Evolutionary conservation across 1,140 invertebrate genomes (phyloP).

Genomic region (Planococcus citri): DNA sequence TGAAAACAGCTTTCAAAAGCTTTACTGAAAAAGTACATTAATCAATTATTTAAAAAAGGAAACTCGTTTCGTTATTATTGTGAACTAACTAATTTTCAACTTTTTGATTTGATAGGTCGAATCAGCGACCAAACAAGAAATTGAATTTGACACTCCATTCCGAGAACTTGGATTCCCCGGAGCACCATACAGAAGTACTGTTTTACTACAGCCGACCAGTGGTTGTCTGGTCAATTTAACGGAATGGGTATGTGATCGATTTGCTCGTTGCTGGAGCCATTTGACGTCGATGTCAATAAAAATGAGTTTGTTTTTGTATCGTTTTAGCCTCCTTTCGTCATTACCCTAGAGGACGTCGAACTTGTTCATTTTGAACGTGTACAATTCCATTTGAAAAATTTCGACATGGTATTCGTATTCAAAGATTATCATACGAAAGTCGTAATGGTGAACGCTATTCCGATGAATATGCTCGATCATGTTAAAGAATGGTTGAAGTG

Average conservation of each 20-base stretch:
- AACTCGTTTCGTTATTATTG: too few species aligned
- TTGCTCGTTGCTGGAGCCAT: neutral
- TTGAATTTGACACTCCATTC: slow-evolving; percentile 98
- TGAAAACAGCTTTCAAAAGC: slow-evolving; percentile 95
- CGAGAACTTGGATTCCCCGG: slow-evolving; percentile 94
- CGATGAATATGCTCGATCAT: slow-evolving; percentile 97
- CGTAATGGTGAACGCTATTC: slow-evolving; percentile 93
- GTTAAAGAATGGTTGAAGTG: slow-evolving; percentile 99
- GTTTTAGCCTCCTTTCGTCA: slow-evolving; percentile 84
- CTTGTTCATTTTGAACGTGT: slow-evolving; percentile 98
- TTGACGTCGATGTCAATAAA: neutral
- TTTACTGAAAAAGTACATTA: slow-evolving; percentile 80
- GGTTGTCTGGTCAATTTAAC: slow-evolving; percentile 93
- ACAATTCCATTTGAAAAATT: slow-evolving; percentile 96
- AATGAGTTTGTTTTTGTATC: neutral
- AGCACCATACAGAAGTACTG: slow-evolving; percentile 92
- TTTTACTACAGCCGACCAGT: slow-evolving; percentile 91
- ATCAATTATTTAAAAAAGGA: too few species aligned
- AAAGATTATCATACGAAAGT: slow-evolving; percentile 94
- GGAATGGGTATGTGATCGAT: slow-evolving; percentile 62
- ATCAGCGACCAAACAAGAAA: slow-evolving; percentile 85
- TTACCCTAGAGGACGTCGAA: slow-evolving; percentile 94
- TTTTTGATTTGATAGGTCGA: slow-evolving; percentile 55
- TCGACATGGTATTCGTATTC: slow-evolving; percentile 99
- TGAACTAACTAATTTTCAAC: neutral